Conservation (phyloP, 1,140 invertebrate species). For the Adelges cooleyi region DNA sequence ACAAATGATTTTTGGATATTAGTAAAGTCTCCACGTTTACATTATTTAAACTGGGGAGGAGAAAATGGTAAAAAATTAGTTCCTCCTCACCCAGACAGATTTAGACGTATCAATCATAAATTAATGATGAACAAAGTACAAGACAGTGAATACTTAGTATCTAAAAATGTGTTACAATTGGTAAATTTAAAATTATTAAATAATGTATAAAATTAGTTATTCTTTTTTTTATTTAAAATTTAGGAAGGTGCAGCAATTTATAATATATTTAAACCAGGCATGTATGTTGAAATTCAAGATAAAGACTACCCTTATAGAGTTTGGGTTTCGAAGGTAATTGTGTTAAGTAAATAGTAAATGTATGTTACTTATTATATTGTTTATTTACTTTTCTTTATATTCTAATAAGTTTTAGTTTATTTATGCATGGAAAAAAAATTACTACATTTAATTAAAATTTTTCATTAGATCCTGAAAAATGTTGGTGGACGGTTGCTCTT, state of each 20-base stretch:
- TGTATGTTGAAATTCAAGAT: slow-evolving; percentile 21
- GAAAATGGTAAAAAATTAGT: slow-evolving; percentile 5
- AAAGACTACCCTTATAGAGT: slow-evolving; percentile 21
- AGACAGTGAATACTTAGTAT: slow-evolving; percentile 2
- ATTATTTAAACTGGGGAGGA: slow-evolving; percentile 17
- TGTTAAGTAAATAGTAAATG: not conserved
- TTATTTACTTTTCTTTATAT: no score
- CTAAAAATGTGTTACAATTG: not conserved
- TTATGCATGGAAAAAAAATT: no score
- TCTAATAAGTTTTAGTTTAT: no score
- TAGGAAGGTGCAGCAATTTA: slow-evolving; percentile 8
- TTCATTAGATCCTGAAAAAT: not conserved
- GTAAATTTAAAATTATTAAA: no score
- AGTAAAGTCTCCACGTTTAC: not conserved
- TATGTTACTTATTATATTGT: no score
- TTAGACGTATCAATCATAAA: not conserved
- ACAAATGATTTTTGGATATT: slow-evolving; percentile 3
- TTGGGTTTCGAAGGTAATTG: slow-evolving; percentile 24
- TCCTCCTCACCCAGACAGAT: not conserved
- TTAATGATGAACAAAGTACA: slow-evolving; percentile 5
- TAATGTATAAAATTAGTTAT: no score
- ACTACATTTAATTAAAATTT: not conserved
- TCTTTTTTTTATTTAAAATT: not conserved
- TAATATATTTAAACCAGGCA: slow-evolving; percentile 8
- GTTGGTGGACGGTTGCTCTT: slow-evolving; percentile 11